Evolutionary conservation across 2,113 vertebrate genomes (phyloP).

Genomic region (Hymenochirus boettgeri): DNA sequence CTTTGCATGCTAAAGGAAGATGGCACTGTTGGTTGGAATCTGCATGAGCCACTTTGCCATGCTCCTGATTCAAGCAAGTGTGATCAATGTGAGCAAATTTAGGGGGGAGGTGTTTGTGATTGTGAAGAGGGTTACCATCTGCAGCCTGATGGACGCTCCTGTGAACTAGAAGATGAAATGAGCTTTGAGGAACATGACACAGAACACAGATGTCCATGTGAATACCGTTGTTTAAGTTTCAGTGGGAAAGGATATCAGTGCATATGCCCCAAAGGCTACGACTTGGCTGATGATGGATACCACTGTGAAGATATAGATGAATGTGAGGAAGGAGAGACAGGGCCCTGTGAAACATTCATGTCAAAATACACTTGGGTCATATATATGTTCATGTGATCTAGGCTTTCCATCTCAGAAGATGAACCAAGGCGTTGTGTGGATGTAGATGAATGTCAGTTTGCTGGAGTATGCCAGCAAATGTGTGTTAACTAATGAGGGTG

Average conservation of each 20-base stretch:
- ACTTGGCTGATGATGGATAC: conserved; percentile 56
- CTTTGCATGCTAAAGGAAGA: conserved; percentile 70
- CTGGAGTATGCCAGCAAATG: conserved; percentile 72
- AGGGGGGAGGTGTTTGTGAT: conserved; percentile 62
- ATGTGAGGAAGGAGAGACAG: conserved; percentile 71
- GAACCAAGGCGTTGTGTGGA: conserved; percentile 68
- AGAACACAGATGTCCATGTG: conserved; percentile 62
- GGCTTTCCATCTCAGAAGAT: conserved; percentile 56
- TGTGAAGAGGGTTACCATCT: conserved; percentile 67
- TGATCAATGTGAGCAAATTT: conserved; percentile 63
- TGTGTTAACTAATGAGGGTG: conserved; percentile 76
- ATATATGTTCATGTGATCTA: conserved; percentile 65
- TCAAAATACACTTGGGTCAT: conserved; percentile 71
- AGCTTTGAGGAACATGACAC: conserved; percentile 52
- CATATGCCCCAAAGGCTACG: conserved; percentile 70
- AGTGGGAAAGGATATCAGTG: conserved; percentile 69
- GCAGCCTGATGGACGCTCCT: conserved; percentile 57
- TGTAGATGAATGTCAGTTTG: conserved; percentile 72
- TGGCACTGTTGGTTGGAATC: conserved; percentile 70
- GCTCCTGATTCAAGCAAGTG: conserved; percentile 22
- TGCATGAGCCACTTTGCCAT: conserved; percentile 63
- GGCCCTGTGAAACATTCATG: conserved; percentile 70
- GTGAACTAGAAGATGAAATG: conserved; percentile 67
- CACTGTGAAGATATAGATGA: conserved; percentile 73
- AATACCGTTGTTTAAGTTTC: conserved; percentile 20